Conservation (phyloP, 2,797 vertebrate genomes). For the Micromesistius poutassou region DNA sequence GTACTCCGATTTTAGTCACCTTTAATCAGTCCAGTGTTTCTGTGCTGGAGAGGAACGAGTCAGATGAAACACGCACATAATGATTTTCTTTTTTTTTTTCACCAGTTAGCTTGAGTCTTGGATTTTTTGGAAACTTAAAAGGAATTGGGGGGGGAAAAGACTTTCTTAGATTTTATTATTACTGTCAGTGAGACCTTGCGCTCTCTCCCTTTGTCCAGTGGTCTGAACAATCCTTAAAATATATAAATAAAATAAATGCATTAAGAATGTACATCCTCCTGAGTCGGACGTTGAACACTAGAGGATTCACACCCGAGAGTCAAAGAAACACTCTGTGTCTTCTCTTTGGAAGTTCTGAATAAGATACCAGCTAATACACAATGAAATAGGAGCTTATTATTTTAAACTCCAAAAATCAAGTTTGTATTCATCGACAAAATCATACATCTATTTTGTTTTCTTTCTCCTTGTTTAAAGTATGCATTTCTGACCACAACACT, state of each 20-base stretch:
- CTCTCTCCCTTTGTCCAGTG: slow-evolving; percentile 66
- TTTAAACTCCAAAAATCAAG: too few species aligned
- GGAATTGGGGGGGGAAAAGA: slow-evolving; percentile 56
- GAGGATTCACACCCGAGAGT: slow-evolving; percentile 60
- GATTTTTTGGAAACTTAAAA: slow-evolving; percentile 71
- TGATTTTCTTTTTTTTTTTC: slow-evolving; percentile 60
- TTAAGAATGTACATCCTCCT: slow-evolving; percentile 73
- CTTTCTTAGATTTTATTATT: slow-evolving; percentile 73
- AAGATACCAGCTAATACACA: slow-evolving; percentile 32
- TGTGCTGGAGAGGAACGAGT: slow-evolving; percentile 65
- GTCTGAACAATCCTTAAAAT: slow-evolving; percentile 73
- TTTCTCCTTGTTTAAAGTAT: neutral
- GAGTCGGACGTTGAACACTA: slow-evolving; percentile 64
- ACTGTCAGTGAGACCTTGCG: slow-evolving; percentile 61
- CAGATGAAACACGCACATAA: slow-evolving; percentile 74
- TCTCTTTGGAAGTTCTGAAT: slow-evolving; percentile 31
- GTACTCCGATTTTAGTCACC: slow-evolving; percentile 74
- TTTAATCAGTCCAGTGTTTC: slow-evolving; percentile 76
- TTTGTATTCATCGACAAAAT: neutral
- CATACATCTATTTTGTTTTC: neutral
- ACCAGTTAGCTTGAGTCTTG: slow-evolving; percentile 67
- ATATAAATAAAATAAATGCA: slow-evolving; percentile 62
- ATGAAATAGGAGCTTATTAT: slow-evolving; percentile 19
- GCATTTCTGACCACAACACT: neutral
- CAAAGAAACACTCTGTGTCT: slow-evolving; percentile 64